Evolutionary conservation across 92 coral and sea anemone genomes (phyloP), one percentile per base, ranked within the genome.

Genomic region (Chrysogorgia sp.): DNA sequence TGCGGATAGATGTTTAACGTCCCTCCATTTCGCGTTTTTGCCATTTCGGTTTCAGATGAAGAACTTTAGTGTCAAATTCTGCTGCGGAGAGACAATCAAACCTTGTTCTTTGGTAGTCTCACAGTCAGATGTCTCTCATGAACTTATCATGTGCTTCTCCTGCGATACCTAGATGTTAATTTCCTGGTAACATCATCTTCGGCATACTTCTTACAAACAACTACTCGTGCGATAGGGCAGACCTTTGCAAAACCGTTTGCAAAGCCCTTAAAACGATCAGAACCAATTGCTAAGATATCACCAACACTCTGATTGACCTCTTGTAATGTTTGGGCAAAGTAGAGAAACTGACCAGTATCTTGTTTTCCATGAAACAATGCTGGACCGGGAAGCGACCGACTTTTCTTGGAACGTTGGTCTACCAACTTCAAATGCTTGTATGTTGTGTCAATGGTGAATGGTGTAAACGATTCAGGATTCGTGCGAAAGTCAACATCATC

Each of bases 311-410:
- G 1, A 57, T 82, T 77, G 2, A 30, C 34, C 33, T 83, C 83
- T 14, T 26, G 67, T 32, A 84, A 58, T 0, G 86, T 80, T 34
- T 80, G 80, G 0, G 83, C 83, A 37, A 87, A 87, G 45, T 83
- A 87, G 37, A 45, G 15, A 40, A 87, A 83, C 40, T 74, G 80
- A 2, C 83, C 80, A 4, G 75, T 60, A 45, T 87, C 72, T 40
- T 83, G 83, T 33, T 63, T 68, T 12, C 14, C 28, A 50, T 87
- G 91, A 23, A 87, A 68, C 40, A 87, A 29, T n/a, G 81, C 88
- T 1, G 88, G 91, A 24, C 88, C 91, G 1, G 88, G 86, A 3
- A 79, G 41, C 4, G 35, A 33, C 17, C 83, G 86, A 28, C 58
- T 48, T 34, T 76, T 81, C 0, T 86, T 86, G 5, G 77, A 28